Conservation (phyloP, 2,888 invertebrate genomes). For the Amphipoea lucens region DNA sequence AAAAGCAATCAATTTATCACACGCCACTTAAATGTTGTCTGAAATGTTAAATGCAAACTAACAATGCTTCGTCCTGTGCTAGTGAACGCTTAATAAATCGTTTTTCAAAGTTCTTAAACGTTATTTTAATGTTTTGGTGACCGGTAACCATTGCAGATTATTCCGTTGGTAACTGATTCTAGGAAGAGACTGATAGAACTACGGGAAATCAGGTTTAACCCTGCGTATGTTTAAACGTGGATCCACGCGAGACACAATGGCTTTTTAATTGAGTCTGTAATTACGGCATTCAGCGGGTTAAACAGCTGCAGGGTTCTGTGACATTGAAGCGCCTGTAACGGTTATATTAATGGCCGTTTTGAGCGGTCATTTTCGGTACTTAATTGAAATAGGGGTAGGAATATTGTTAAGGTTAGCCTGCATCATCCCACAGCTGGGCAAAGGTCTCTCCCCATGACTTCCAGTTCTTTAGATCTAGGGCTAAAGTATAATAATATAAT, state of each 20-base stretch:
- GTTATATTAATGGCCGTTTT: neutral
- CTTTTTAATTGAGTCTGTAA: no score
- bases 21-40: neutral
- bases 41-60: conserved; percentile 13
- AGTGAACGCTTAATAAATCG: neutral
- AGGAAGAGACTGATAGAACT: neutral
- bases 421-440: no score
- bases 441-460: no score
- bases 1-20: neutral
- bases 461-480: no score
- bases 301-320: neutral
- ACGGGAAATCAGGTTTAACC: neutral
- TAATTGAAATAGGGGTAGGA: neutral
- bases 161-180: conserved; percentile 6
- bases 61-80: neutral
- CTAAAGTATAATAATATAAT: no score
- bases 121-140: neutral
- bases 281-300: no score
- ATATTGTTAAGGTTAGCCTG: neutral
- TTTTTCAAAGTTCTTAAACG: neutral
- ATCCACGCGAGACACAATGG: no score
- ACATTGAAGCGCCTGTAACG: neutral
- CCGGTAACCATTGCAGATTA: conserved; percentile 24
- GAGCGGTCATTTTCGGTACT: neutral
- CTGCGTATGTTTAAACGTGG: no score